These are phyloP conservation scores for Noctua janthina DNA, from an alignment of 2,888 invertebrate species.

Conservation along the genomic window DNA sequence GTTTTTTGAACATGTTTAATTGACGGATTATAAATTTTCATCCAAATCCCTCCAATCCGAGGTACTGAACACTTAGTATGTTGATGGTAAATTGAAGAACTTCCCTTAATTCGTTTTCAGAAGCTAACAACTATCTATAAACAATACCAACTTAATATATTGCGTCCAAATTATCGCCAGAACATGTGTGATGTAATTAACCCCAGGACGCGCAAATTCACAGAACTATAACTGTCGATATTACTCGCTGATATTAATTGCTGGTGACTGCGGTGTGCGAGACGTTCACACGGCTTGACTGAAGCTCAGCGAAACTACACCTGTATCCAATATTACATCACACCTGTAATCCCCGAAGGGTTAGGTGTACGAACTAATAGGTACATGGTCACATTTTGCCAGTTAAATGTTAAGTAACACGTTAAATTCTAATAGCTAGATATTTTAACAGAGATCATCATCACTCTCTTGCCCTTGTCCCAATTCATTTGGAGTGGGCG, in stretches of 20 bases:
- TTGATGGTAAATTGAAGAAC: neutral
- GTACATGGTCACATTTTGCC: neutral
- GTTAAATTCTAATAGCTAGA: neutral
- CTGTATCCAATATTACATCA: neutral
- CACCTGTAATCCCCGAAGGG: neutral
- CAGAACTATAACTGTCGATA: conserved; percentile 3
- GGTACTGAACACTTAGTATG: neutral
- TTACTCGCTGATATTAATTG: neutral
- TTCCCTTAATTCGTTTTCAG: neutral
- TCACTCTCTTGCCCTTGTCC: too few relatives aligned
- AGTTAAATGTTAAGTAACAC: neutral
- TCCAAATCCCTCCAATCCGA: neutral
- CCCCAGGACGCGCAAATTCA: neutral
- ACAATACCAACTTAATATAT: neutral
- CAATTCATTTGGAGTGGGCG: too few relatives aligned
- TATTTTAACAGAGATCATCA: too few relatives aligned
- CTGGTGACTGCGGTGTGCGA: neutral
- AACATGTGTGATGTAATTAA: neutral
- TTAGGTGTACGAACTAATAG: neutral
- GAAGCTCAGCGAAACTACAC: neutral
- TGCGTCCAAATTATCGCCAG: neutral
- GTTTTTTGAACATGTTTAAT: neutral
- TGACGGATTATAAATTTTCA: neutral
- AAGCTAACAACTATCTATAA: neutral
- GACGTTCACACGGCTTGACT: neutral